phyloP scores from a whole-genome alignment of 2,888 invertebrate genomes.

The Drosophila mimica region DNA sequence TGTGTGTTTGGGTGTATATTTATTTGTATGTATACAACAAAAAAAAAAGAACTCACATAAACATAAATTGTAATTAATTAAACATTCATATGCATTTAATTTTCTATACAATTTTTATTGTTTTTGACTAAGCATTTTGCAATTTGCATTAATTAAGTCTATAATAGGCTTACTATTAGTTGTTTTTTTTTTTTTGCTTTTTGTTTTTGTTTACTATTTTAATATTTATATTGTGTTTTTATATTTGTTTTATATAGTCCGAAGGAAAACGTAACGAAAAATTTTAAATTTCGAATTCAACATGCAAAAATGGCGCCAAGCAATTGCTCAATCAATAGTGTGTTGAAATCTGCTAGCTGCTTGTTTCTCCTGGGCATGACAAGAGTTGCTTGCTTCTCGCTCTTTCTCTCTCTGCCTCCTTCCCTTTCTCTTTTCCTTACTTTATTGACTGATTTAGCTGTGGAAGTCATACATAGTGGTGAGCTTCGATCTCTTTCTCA shows the following conservation, averaged over 20 bases:
- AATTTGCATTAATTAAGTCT: slow-evolving; percentile 78
- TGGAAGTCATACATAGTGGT: slow-evolving; percentile 10
- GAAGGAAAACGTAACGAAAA: slow-evolving; percentile 55
- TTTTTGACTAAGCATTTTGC: slow-evolving; percentile 78
- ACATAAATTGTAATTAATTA: slow-evolving; percentile 73
- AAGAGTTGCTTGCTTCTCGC: slow-evolving; percentile 15
- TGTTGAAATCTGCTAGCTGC: background rate
- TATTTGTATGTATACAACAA: slow-evolving; percentile 48
- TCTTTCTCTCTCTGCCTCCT: background rate
- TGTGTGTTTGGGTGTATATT: slow-evolving; percentile 20
- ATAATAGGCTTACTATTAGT: slow-evolving; percentile 74
- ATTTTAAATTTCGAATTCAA: slow-evolving; percentile 47
- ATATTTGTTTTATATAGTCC: slow-evolving; percentile 41
- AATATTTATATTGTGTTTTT: slow-evolving; percentile 27
- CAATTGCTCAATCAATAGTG: slow-evolving; percentile 18
- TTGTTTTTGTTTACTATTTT: slow-evolving; percentile 31
- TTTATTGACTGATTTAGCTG: slow-evolving; percentile 27
- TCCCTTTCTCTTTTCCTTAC: background rate
- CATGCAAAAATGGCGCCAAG: slow-evolving; percentile 63
- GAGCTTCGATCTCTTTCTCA: slow-evolving; percentile 14
- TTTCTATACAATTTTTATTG: slow-evolving; percentile 75
- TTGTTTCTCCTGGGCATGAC: slow-evolving; percentile 12
- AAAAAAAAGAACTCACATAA: slow-evolving; percentile 59
- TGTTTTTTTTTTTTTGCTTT: slow-evolving; percentile 31
- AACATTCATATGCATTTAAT: slow-evolving; percentile 73